Percentiles rank a stretch among this genome's conserved stretches.
Conservation (phyloP, 2,888 invertebrate genomes). For the Anoncus sp. region DNA sequence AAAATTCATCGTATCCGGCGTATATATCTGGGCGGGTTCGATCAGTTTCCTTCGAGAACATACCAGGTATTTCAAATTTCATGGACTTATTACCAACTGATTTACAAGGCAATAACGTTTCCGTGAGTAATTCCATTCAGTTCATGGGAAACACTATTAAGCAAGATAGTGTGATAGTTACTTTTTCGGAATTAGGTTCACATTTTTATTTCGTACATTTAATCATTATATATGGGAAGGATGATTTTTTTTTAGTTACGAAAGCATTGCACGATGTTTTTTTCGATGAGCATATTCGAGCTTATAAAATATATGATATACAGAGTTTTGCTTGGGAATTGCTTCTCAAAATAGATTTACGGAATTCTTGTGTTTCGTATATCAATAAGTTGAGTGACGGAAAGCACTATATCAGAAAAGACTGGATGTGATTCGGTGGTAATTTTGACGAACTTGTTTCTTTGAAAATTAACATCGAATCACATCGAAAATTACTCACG, state of each 20-base stretch:
- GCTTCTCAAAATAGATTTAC: background rate
- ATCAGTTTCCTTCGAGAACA: background rate
- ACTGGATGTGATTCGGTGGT: conserved; percentile 2
- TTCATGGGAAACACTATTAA: conserved; percentile 6
- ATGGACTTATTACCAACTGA: background rate
- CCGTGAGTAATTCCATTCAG: conserved; percentile 2
- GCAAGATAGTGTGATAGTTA: background rate
- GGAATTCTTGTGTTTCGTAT: background rate
- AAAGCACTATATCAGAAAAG: background rate
- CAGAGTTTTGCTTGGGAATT: background rate
- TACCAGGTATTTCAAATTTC: conserved; percentile 5
- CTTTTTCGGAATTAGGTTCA: conserved; percentile 1
- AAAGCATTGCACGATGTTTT: conserved; percentile 3
- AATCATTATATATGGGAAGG: background rate
- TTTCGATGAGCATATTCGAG: background rate
- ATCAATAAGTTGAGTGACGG: conserved; percentile 7
- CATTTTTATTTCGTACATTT: background rate
- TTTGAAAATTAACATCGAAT: background rate
- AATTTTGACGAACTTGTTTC: too few species aligned
- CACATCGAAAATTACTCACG: background rate
- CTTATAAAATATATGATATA: background rate
- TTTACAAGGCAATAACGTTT: background rate
- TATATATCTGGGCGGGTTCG: background rate
- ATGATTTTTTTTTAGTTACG: conserved; percentile 1
- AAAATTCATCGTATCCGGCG: too few species aligned